These are phyloP conservation scores for Potorous gilbertii DNA, from an alignment of 2,797 vertebrate species.

Conservation along the genomic window DNA sequence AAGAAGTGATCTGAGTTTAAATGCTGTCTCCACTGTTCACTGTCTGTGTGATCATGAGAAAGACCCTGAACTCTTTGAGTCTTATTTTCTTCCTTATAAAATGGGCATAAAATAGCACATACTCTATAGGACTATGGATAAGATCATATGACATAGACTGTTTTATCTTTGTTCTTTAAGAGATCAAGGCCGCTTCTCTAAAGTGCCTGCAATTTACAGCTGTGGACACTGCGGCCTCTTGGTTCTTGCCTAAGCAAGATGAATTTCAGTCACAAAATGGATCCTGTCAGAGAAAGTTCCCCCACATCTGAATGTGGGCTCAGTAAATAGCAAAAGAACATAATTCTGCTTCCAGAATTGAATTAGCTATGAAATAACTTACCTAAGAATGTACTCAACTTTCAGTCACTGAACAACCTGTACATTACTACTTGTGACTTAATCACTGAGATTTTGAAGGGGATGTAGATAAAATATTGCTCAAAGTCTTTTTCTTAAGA, in stretches of 20 bases:
- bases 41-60: too few relatives aligned
- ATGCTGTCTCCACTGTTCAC: too few relatives aligned
- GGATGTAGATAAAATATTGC: not conserved
- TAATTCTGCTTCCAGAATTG: not conserved
- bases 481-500: not conserved
- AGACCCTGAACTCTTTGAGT: too few relatives aligned
- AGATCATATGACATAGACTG: not conserved
- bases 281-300: not conserved
- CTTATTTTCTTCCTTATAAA: too few relatives aligned
- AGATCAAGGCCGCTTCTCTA: not conserved
- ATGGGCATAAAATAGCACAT: not conserved
- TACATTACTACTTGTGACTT: not conserved
- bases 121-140: not conserved
- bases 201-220: not conserved
- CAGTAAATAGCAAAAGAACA: not conserved
- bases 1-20: too few relatives aligned
- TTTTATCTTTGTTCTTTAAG: not conserved
- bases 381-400: not conserved
- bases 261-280: not conserved
- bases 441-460: not conserved
- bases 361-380: not conserved
- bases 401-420: not conserved
- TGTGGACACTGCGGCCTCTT: not conserved
- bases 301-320: not conserved
- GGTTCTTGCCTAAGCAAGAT: not conserved